Conservation (phyloP, 2,888 invertebrate genomes). For the Archips crataeganus region DNA sequence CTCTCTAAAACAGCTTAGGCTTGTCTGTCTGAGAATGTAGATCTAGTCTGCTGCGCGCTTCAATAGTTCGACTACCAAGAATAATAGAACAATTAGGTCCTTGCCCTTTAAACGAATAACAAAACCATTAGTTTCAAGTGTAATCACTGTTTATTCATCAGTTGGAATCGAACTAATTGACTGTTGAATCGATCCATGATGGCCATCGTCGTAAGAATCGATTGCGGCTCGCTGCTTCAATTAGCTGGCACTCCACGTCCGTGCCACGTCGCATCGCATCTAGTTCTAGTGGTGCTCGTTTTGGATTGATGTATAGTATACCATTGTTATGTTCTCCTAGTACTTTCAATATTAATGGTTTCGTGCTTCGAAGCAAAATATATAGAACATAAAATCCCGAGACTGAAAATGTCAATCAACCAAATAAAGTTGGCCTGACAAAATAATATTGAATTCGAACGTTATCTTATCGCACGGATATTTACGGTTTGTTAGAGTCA, state of each 20-base stretch:
- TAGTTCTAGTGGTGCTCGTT: background rate
- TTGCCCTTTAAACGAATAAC: background rate
- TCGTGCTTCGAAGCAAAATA: background rate
- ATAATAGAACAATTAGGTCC: background rate
- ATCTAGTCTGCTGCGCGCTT: too few relatives aligned
- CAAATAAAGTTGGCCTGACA: too few relatives aligned
- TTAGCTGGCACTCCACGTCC: conserved; percentile 26
- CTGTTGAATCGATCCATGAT: conserved; percentile 3
- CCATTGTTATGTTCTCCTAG: background rate
- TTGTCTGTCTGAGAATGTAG: too few relatives aligned
- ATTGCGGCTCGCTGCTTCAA: conserved; percentile 13
- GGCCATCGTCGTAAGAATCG: background rate
- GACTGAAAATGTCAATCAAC: background rate
- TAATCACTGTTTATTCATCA: conserved; percentile 11
- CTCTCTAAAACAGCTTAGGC: too few relatives aligned
- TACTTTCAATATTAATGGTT: background rate
- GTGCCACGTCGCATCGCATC: conserved; percentile 10
- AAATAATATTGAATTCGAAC: too few relatives aligned
- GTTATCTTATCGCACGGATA: too few relatives aligned
- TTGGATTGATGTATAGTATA: conserved; percentile 7
- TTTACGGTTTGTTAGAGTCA: background rate
- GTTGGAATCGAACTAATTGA: conserved; percentile 6
- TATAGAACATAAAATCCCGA: too few relatives aligned
- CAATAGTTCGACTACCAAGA: too few relatives aligned
- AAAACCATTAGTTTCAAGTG: background rate